A percentile compares a stretch with the other conserved stretches of the same genome.
Evolutionary conservation across 2,113 vertebrate species (phyloP).

Genomic region (Rattus rattus): DNA sequence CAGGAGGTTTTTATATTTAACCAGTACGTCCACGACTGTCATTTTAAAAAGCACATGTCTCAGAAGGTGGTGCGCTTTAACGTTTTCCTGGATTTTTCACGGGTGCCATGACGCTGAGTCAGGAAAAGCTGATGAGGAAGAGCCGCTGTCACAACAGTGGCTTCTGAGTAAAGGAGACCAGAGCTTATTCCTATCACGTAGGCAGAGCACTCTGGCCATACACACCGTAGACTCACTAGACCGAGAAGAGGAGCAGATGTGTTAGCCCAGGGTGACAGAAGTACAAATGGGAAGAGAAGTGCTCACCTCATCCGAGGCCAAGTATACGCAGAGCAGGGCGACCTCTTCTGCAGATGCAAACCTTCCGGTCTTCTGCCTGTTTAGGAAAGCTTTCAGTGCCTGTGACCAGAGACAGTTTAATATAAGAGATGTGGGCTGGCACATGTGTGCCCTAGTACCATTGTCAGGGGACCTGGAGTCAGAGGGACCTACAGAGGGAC

Average conservation of each 20-base stretch:
- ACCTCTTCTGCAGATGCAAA: slow-evolving; percentile 95
- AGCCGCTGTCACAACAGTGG: background rate
- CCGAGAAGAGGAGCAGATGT: background rate
- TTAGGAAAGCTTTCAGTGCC: slow-evolving; percentile 94
- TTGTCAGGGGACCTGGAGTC: background rate
- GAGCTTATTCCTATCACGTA: background rate
- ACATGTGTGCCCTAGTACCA: background rate
- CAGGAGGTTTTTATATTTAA: background rate
- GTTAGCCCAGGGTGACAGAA: background rate
- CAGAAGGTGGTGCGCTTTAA: background rate
- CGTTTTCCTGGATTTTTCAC: background rate
- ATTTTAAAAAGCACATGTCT: slow-evolving; percentile 21
- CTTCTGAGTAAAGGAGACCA: background rate
- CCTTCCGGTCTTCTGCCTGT: slow-evolving; percentile 94
- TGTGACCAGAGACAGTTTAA: slow-evolving; percentile 74
- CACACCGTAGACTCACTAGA: background rate
- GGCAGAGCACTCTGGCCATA: background rate
- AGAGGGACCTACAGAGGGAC: background rate
- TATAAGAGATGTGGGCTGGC: background rate
- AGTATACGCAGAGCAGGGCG: slow-evolving; percentile 94
- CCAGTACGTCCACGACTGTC: background rate
- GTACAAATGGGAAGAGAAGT: background rate
- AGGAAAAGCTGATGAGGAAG: background rate
- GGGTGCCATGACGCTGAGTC: slow-evolving; percentile 25
- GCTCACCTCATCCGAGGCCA: slow-evolving; percentile 97